Conservation (phyloP, 2,113 vertebrate genomes). For the Regulus satrapa region DNA sequence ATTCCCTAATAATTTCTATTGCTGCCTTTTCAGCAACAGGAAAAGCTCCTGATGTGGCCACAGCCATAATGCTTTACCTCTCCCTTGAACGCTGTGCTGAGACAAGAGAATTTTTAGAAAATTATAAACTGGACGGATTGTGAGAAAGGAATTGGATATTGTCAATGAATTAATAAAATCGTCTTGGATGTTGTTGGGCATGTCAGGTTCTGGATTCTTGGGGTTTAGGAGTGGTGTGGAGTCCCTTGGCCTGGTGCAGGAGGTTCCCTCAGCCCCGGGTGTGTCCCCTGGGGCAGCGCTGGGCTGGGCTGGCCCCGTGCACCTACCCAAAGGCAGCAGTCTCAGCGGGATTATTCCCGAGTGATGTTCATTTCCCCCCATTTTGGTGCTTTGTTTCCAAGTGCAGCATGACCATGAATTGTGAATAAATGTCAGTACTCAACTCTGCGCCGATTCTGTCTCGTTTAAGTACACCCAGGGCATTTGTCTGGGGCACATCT, state of each 20-base stretch:
- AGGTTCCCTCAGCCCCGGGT: not conserved
- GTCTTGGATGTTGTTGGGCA: not conserved
- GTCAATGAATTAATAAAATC: not conserved
- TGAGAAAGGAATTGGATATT: not conserved
- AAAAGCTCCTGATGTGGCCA: not conserved
- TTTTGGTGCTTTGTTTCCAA: not conserved
- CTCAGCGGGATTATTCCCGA: not conserved
- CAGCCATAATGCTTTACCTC: not conserved
- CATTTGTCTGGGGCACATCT: not conserved
- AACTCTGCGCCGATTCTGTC: not conserved
- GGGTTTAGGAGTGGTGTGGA: rapidly evolving
- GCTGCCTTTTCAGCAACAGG: not conserved
- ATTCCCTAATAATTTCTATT: not conserved
- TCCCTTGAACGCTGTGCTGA: not conserved
- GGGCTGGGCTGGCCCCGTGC: not conserved
- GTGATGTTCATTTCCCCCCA: not conserved
- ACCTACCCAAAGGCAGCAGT: not conserved
- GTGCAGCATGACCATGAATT: slow-evolving; percentile 16
- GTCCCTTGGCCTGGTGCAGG: not conserved
- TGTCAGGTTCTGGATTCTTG: not conserved
- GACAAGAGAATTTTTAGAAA: not conserved
- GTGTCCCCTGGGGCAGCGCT: not conserved
- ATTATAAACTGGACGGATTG: not conserved
- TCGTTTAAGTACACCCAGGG: not conserved
- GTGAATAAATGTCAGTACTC: slow-evolving; percentile 35